Evolutionary conservation across 2,888 invertebrate species (phyloP).

Genomic region (Amitus sp.): DNA sequence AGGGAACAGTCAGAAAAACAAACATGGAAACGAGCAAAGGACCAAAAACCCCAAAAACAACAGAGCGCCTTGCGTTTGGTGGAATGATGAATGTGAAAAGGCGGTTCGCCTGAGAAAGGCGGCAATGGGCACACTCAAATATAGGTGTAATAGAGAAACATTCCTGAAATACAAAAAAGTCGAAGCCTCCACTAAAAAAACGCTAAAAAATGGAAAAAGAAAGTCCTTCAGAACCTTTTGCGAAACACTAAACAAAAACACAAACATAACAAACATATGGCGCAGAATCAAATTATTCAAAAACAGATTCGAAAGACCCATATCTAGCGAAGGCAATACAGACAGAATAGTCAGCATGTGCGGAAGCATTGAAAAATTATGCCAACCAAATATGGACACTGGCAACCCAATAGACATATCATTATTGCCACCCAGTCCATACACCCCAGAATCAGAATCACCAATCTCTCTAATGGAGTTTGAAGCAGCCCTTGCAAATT

Average conservation of each 20-base stretch:
- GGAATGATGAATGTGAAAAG: not conserved
- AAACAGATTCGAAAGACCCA: not conserved
- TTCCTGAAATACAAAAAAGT: not conserved
- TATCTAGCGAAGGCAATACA: not conserved
- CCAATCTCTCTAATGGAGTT: too few relatives aligned
- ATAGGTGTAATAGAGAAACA: not conserved
- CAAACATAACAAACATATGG: not conserved
- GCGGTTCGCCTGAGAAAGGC: not conserved
- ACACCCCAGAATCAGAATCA: too few relatives aligned
- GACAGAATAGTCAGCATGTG: not conserved
- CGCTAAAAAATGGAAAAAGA: not conserved
- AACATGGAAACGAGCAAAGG: not conserved
- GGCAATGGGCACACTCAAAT: not conserved
- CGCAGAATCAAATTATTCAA: not conserved
- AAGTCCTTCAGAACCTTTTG: not conserved
- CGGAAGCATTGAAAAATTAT: not conserved
- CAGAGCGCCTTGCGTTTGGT: not conserved
- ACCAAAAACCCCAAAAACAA: not conserved
- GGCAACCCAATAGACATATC: too few relatives aligned
- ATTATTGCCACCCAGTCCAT: too few relatives aligned
- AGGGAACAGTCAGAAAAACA: not conserved
- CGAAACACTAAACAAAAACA: not conserved
- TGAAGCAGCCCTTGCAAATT: slow-evolving; percentile 2
- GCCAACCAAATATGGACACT: not conserved
- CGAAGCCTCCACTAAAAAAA: not conserved